Evolutionary conservation across 2,113 vertebrate genomes (phyloP).

Genomic region (Odocoileus hemionus): DNA sequence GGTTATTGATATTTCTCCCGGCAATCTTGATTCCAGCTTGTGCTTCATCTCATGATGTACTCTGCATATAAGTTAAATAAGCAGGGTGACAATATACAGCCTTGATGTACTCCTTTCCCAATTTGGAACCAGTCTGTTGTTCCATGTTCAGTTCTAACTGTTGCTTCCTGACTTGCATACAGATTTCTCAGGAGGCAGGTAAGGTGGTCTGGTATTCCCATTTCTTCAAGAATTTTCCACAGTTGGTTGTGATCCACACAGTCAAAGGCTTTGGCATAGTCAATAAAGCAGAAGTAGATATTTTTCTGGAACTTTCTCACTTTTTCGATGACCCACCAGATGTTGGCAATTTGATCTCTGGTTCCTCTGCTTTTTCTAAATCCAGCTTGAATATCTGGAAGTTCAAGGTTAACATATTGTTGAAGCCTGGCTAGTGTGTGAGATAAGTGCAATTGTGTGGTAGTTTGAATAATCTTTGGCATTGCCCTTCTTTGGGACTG

Average conservation of each 20-base stretch:
- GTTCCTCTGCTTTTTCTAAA: background rate
- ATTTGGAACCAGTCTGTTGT: no score
- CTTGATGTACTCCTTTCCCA: no score
- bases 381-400: background rate
- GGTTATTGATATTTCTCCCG: background rate
- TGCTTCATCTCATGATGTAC: no score
- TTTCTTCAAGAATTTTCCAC: background rate
- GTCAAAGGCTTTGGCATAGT: background rate
- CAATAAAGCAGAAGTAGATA: background rate
- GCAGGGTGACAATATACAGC: no score
- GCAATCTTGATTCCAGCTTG: no score
- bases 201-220: background rate
- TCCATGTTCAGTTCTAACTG: background rate
- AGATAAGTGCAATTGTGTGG: background rate
- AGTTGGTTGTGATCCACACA: background rate
- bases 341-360: background rate
- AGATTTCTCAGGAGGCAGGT: background rate
- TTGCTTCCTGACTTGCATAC: background rate
- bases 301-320: background rate
- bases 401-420: accelerated
- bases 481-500: background rate
- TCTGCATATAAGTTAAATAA: no score
- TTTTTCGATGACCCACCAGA: accelerated
- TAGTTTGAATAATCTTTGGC: background rate
- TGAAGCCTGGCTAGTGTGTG: background rate